A percentile compares a stretch with the other conserved stretches of the same genome.
Evolutionary conservation across 2,888 invertebrate genomes (phyloP).

Genomic region (Tenthredo notha): DNA sequence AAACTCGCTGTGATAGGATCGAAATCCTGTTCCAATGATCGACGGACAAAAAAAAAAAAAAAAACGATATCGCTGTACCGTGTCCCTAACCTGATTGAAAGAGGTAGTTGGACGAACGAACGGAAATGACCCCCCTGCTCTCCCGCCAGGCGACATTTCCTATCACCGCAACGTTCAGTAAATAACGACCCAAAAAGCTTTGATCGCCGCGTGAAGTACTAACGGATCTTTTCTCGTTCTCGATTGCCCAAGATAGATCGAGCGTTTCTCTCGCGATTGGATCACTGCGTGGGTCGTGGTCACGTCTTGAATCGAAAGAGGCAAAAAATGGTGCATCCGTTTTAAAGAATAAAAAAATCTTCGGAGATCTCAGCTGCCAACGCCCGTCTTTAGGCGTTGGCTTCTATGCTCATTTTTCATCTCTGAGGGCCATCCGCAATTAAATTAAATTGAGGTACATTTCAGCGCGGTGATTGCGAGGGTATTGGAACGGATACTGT

Average conservation of each 20-base stretch:
- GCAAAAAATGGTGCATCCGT: constrained; percentile 32
- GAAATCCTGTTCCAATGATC: not conserved
- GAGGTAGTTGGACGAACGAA: constrained; percentile 16
- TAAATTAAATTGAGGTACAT: constrained; percentile 43
- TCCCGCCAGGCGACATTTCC: constrained; percentile 31
- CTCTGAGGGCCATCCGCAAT: constrained; percentile 21
- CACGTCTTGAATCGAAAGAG: constrained; percentile 41
- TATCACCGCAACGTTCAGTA: constrained; percentile 32
- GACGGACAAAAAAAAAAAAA: not conserved
- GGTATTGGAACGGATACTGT: constrained; percentile 15
- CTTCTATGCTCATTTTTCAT: constrained; percentile 11
- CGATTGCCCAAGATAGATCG: constrained; percentile 47
- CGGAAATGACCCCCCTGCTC: constrained; percentile 30
- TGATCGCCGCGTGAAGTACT: constrained; percentile 41
- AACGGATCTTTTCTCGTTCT: constrained; percentile 44
- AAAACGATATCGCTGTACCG: not conserved
- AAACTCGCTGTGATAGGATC: not conserved
- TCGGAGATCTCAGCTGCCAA: not conserved
- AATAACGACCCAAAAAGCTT: constrained; percentile 39
- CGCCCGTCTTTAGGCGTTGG: constrained; percentile 10
- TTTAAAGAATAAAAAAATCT: constrained; percentile 36
- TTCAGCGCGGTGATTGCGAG: constrained; percentile 7
- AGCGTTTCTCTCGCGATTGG: constrained; percentile 34
- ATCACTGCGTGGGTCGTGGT: constrained; percentile 47
- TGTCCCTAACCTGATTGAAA: constrained; percentile 34